A percentile compares a stretch with the other conserved stretches of the same genome.
These are phyloP conservation scores for Himalopsyche phryganea DNA, from an alignment of 1,140 invertebrate species.

Conservation along the genomic window DNA sequence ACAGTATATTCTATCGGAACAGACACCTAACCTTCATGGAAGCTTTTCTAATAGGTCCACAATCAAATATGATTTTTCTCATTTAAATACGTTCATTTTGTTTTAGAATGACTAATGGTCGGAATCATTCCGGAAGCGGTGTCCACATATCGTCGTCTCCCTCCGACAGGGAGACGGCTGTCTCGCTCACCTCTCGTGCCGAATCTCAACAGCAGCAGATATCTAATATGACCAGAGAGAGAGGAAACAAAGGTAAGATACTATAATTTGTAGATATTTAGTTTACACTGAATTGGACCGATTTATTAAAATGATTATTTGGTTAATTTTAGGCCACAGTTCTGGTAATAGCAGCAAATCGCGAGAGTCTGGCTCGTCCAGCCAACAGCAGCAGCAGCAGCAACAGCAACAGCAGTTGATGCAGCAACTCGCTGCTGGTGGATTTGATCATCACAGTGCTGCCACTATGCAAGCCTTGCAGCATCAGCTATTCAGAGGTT, in stretches of 20 bases:
- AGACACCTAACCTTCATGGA: no score
- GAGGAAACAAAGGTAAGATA: conserved; percentile 3
- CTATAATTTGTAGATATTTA: neutral
- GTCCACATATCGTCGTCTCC: conserved; percentile 23
- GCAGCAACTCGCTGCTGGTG: conserved; percentile 51
- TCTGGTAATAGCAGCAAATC: conserved; percentile 24
- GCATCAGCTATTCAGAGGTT: conserved; percentile 72
- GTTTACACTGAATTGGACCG: neutral
- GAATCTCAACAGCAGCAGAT: conserved; percentile 15
- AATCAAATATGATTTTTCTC: no score
- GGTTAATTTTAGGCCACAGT: conserved; percentile 19
- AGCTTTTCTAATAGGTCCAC: no score
- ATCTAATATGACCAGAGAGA: conserved; percentile 15
- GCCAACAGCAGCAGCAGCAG: conserved; percentile 40
- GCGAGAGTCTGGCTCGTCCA: conserved; percentile 21
- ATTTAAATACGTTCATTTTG: no score
- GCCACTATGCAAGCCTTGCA: conserved; percentile 78
- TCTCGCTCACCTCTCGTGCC: conserved; percentile 13
- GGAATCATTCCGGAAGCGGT: conserved; percentile 17
- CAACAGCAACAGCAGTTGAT: conserved; percentile 55
- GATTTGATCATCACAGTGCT: conserved; percentile 65
- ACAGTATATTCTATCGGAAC: no score
- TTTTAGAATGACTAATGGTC: conserved; percentile 12
- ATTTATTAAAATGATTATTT: neutral
- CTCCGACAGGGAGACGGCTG: conserved; percentile 23